Evolutionary conservation across 2,888 invertebrate species (phyloP).

Genomic region (Octodonta nipae): DNA sequence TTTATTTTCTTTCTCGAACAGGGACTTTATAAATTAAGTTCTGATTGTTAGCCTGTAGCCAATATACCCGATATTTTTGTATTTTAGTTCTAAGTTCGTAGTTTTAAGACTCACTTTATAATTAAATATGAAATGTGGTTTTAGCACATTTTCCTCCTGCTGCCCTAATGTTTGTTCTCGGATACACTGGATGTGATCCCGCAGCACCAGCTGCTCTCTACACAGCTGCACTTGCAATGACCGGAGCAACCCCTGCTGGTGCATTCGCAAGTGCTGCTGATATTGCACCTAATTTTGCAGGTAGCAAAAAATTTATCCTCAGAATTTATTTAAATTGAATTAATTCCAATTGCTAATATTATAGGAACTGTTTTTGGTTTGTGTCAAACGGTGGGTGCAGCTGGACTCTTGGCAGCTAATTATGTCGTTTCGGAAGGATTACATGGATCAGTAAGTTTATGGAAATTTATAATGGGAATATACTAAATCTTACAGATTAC

Average conservation of each 20-base stretch:
- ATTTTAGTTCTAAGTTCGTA: no score
- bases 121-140: no score
- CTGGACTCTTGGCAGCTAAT: slow-evolving; percentile 42
- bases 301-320: slow-evolving; percentile 18
- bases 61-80: no score
- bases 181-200: slow-evolving; percentile 46
- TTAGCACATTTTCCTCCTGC: slow-evolving; percentile 45
- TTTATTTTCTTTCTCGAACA: no score
- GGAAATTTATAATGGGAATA: slow-evolving; percentile 1
- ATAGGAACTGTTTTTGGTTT: slow-evolving; percentile 36
- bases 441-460: slow-evolving; percentile 40
- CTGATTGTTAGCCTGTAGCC: no score
- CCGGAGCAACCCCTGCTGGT: slow-evolving; percentile 45
- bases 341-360: no score
- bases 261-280: slow-evolving; percentile 46
- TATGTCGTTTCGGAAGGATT: slow-evolving; percentile 45
- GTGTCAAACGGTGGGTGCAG: slow-evolving; percentile 44
- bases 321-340: no score
- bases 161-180: slow-evolving; percentile 44
- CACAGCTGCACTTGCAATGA: slow-evolving; percentile 42
- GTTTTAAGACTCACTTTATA: no score
- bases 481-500: no score
- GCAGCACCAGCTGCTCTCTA: slow-evolving; percentile 43
- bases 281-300: slow-evolving; percentile 42
- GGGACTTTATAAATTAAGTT: no score